phyloP scores from a whole-genome alignment of 2,888 invertebrate genomes.

The Dasypogon diadema region DNA sequence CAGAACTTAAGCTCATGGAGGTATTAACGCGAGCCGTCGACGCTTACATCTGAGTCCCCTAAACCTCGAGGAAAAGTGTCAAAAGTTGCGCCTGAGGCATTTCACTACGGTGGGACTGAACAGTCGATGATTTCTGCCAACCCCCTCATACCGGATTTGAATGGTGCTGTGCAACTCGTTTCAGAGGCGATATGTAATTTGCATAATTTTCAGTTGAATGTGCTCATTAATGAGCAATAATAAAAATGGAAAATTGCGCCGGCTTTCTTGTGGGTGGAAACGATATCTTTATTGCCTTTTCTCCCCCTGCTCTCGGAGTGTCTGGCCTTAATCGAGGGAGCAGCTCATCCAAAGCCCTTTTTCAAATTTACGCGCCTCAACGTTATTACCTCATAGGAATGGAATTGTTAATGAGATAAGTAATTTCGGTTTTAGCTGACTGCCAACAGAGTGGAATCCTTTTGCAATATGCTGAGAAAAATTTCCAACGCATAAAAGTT shows the following conservation, averaged over 20 bases:
- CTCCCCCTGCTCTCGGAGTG: not conserved
- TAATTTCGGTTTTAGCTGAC: no score
- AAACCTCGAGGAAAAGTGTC: conserved; percentile 19
- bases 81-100: not conserved
- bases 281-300: not conserved
- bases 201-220: conserved; percentile 54
- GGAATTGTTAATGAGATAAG: no score
- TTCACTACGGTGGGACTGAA: not conserved
- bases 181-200: conserved; percentile 37
- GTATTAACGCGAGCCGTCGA: conserved; percentile 27
- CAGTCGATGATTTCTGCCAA: not conserved
- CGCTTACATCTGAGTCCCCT: conserved; percentile 16
- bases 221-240: conserved; percentile 52
- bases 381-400: no score
- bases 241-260: conserved; percentile 48
- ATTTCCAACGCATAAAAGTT: no score
- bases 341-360: no score
- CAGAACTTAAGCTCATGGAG: conserved; percentile 20
- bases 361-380: no score
- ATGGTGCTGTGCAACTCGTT: not conserved
- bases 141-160: not conserved
- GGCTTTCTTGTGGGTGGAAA: not conserved
- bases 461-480: no score
- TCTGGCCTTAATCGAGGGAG: not conserved
- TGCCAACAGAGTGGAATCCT: no score